Evolutionary conservation across 2,113 vertebrate genomes (phyloP).

Genomic region (Pteruthius melanotis): DNA sequence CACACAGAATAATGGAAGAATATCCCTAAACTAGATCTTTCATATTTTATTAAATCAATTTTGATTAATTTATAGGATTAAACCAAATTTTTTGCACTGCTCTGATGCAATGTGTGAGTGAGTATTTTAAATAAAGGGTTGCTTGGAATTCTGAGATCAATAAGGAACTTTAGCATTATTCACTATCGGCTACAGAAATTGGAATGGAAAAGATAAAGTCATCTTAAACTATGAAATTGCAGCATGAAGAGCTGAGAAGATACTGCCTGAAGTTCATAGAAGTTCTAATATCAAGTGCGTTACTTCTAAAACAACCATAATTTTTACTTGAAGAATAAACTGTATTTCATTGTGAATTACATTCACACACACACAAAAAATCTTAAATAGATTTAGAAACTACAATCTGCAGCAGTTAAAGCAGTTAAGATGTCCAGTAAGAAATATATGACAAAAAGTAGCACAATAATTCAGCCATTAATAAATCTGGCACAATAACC

Average conservation of each 20-base stretch:
- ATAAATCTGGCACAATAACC: conserved; percentile 10
- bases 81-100: not conserved
- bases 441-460: conserved; percentile 16
- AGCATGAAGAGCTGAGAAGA: not conserved
- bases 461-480: conserved; percentile 21
- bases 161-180: not conserved
- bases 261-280: not conserved
- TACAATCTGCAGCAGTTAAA: conserved; percentile 2
- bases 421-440: not conserved
- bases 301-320: conserved; percentile 12
- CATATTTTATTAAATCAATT: not conserved
- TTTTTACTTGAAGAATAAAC: not conserved
- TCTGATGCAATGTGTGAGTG: not conserved
- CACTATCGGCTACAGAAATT: not conserved
- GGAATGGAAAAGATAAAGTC: not conserved
- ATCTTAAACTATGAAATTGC: not conserved
- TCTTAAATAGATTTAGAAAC: conserved; percentile 41
- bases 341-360: conserved; percentile 12
- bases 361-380: not conserved
- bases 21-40: not conserved
- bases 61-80: conserved; percentile 6
- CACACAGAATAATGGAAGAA: not conserved
- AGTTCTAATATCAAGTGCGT: not conserved
- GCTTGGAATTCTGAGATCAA: not conserved
- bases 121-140: not conserved